Percentiles rank a stretch among this genome's conserved stretches.
Evolutionary conservation across 2,113 vertebrate genomes (phyloP).

Genomic region (Turnix velox): DNA sequence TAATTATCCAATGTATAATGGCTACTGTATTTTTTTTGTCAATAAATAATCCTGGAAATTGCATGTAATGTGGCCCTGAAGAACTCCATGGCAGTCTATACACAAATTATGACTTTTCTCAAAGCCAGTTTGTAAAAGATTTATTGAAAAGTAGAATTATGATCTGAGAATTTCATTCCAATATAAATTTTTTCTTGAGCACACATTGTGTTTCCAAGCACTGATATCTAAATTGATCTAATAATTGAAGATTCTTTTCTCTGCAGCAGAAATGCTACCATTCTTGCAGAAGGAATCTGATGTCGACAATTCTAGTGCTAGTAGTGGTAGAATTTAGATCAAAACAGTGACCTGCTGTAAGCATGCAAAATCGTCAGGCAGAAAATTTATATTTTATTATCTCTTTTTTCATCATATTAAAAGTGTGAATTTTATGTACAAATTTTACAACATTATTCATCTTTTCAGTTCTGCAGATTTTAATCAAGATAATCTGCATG

Average conservation of each 20-base stretch:
- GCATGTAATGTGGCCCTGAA: neutral
- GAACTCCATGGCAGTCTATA: neutral
- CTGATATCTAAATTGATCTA: neutral
- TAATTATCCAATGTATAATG: neutral
- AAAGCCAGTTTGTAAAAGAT: neutral
- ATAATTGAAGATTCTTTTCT: neutral
- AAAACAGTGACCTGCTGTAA: neutral
- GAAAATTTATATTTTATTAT: neutral
- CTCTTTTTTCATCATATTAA: neutral
- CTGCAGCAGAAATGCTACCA: neutral
- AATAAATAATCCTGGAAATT: neutral
- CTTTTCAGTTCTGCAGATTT: neutral
- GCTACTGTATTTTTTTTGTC: neutral
- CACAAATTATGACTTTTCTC: neutral
- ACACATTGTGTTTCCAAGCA: neutral
- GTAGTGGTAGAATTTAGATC: neutral
- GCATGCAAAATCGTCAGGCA: fast-evolving
- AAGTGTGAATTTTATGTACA: neutral
- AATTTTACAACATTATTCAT: neutral
- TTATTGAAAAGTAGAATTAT: neutral
- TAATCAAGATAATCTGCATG: neutral
- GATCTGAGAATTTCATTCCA: neutral
- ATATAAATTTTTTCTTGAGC: neutral
- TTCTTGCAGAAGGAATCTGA: neutral
- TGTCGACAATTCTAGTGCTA: neutral